Evolutionary conservation across 2,113 vertebrate species (phyloP).

Genomic region (Neodon shergylaensis): DNA sequence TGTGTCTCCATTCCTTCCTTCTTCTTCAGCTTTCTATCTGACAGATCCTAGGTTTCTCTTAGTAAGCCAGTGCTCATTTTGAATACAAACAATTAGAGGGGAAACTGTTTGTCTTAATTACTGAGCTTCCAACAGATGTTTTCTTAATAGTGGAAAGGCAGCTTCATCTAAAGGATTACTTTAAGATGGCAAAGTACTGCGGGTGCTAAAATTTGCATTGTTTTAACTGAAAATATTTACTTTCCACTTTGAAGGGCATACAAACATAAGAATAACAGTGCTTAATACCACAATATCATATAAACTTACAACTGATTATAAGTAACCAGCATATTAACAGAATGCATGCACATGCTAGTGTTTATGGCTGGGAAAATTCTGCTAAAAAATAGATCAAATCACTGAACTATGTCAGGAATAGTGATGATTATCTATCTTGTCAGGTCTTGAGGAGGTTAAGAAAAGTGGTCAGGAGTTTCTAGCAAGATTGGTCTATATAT

Average conservation of each 20-base stretch:
- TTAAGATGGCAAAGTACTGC: conserved; percentile 60
- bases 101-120: conserved; percentile 74
- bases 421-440: not conserved
- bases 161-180: conserved; percentile 62
- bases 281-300: not conserved
- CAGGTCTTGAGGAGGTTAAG: too few species aligned
- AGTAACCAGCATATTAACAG: not conserved
- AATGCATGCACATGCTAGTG: not conserved
- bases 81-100: conserved; percentile 58
- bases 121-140: conserved; percentile 70
- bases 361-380: not conserved
- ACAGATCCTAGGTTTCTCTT: not conserved
- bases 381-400: not conserved
- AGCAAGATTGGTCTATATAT: not conserved
- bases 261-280: not conserved
- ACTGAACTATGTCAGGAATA: not conserved
- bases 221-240: conserved; percentile 50
- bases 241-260: conserved; percentile 59
- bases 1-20: not conserved
- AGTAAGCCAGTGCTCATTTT: conserved; percentile 53
- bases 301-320: not conserved
- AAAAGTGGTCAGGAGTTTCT: not conserved
- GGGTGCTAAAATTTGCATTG: conserved; percentile 46
- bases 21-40: not conserved
- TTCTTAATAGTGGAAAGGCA: conserved; percentile 63